A percentile compares a stretch with the other conserved stretches of the same genome.
These are phyloP conservation scores for Metallyticus violacea DNA, from an alignment of 2,888 invertebrate species.

Conservation along the genomic window DNA sequence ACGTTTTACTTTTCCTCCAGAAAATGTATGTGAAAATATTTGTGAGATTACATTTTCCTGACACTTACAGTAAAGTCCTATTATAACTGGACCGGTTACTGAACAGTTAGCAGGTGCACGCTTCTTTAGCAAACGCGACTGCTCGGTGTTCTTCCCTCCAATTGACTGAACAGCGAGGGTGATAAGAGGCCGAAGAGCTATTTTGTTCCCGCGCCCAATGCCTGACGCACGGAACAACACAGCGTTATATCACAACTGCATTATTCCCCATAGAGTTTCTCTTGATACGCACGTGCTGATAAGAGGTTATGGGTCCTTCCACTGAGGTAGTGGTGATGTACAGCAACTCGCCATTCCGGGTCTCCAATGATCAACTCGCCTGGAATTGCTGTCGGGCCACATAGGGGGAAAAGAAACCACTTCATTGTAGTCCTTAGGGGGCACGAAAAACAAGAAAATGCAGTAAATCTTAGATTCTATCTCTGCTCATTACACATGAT, in stretches of 20 bases:
- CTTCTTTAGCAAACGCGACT: background rate
- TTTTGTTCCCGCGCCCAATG: background rate
- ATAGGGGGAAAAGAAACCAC: background rate
- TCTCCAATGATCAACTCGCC: too few species aligned
- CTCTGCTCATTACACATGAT: background rate
- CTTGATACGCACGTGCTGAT: background rate
- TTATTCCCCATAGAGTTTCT: conserved; percentile 1
- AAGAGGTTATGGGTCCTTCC: background rate
- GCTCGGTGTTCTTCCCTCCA: background rate
- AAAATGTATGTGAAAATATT: too few species aligned
- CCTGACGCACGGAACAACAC: background rate
- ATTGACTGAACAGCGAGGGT: background rate
- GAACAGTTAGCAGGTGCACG: too few species aligned
- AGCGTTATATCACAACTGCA: background rate
- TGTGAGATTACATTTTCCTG: too few species aligned
- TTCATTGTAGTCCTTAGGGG: background rate
- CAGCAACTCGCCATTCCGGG: background rate
- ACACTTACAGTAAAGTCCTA: too few species aligned
- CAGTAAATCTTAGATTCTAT: background rate
- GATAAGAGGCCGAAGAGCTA: background rate
- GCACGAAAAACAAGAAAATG: too few species aligned
- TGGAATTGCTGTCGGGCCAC: background rate
- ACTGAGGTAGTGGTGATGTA: background rate
- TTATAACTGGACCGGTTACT: too few species aligned
- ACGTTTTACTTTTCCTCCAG: too few species aligned